Conservation (phyloP, 2,797 vertebrate genomes). For the Falco berigora region DNA sequence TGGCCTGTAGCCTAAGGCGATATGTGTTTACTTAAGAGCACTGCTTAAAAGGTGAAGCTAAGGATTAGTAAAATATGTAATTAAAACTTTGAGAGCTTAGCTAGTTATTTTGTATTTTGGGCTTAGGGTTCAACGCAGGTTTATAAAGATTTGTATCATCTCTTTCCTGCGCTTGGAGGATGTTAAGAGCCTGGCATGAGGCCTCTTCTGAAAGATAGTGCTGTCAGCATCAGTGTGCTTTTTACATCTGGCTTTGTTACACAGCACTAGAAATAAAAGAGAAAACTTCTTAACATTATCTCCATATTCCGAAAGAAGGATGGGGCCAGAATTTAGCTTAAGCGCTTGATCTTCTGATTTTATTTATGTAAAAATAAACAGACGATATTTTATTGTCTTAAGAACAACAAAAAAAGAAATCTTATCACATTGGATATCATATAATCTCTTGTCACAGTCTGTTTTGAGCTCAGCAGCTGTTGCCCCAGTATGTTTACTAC, state of each 20-base stretch:
- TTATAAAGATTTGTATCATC: neutral
- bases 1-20: neutral
- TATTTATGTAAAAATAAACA: neutral
- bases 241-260: too few relatives aligned
- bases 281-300: neutral
- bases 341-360: neutral
- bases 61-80: neutral
- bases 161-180: neutral
- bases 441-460: neutral
- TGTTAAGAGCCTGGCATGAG: neutral
- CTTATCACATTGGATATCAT: accelerated
- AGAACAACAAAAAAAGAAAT: neutral
- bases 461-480: neutral
- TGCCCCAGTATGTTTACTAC: neutral
- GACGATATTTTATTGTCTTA: neutral
- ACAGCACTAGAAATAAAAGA: neutral
- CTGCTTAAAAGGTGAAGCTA: neutral
- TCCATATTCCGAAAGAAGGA: neutral
- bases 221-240: neutral
- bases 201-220: neutral
- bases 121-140: neutral
- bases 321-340: neutral
- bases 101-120: neutral
- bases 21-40: neutral
- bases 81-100: neutral